Conservation (phyloP, 2,113 vertebrate genomes). For the Canis aureus region DNA sequence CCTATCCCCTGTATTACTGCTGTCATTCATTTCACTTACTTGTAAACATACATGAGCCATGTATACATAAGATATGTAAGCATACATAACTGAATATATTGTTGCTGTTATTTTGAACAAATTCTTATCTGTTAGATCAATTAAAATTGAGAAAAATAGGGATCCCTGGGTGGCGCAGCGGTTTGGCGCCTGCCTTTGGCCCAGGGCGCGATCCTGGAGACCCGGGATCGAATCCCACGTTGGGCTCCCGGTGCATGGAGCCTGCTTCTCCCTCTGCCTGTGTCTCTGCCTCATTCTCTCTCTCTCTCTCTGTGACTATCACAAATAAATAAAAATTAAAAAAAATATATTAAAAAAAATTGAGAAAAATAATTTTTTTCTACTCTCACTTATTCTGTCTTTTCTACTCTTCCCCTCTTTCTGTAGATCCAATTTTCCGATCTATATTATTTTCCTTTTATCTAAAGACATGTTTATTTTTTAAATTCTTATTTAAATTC, state of each 20-base stretch:
- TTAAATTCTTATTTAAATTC: no score
- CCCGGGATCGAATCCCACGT: no score
- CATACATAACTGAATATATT: neutral
- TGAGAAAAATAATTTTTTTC: neutral
- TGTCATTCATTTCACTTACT: neutral
- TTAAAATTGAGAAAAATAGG: neutral
- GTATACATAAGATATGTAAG: neutral
- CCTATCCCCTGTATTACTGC: neutral
- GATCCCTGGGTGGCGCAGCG: no score
- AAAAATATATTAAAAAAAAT: neutral
- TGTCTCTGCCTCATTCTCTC: no score
- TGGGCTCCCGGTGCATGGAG: no score
- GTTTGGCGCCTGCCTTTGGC: no score
- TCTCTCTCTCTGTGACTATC: no score
- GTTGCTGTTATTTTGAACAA: neutral
- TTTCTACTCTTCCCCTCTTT: neutral
- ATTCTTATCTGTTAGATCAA: neutral
- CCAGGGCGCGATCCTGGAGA: no score
- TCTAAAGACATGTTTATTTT: neutral
- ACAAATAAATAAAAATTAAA: no score
- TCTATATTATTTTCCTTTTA: neutral
- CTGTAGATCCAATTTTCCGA: neutral
- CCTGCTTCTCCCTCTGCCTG: no score
- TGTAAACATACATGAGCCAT: neutral
- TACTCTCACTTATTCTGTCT: neutral